Evolutionary conservation across 2,113 vertebrate species (phyloP), one percentile per base, ranked within the genome.

Genomic region (Oreochromis spilurus): DNA sequence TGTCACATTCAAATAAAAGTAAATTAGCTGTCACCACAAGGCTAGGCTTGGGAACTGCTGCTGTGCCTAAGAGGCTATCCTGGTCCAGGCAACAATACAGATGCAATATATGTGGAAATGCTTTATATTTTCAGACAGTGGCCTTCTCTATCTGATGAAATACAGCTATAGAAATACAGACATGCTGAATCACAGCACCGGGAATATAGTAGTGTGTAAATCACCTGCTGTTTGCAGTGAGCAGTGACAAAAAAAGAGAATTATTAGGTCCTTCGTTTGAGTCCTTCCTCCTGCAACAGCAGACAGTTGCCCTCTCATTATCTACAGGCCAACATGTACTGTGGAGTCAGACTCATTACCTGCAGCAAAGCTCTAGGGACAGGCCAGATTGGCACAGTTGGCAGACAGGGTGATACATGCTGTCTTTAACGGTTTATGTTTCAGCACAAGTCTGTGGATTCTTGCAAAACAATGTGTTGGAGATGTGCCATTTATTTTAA

Each of bases 21-120:
- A 94, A 96, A 95, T 95, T 89, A 95, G 93, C 93, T 94, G 94
- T 95, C 93, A 95, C 88, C 65, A 67, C 19, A 6, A 70, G 36
- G 84, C 84, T 62, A n/a, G 62, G 92, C 57, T 91, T 54, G 55
- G 60, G 87, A 81, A 87, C 85, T 79, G 87, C 79, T 85, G 91
- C 86, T 85, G 67, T 85, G 89, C 89, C 88, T 93, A 88, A 90
- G 89, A 95, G 86, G 87, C 45, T 7, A 40, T 89, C 48, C 58
- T 24, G 87, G 89, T 79, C 65, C 80, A 84, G 43, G 72, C 70
- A 36, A 60, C 90, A 90, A 94, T 81, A 85, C 7, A 34, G 36
- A 75, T 65, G 52, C 81, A 50, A 84, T 79, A 79, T 87, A 88
- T 89, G 45, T 86, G 89, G 40, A 89, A 43, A 24, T 9, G 40